Percentiles rank a stretch among this genome's conserved stretches.
Evolutionary conservation across 2,888 invertebrate species (phyloP).

Genomic region (Lasioglossum lativentre): DNA sequence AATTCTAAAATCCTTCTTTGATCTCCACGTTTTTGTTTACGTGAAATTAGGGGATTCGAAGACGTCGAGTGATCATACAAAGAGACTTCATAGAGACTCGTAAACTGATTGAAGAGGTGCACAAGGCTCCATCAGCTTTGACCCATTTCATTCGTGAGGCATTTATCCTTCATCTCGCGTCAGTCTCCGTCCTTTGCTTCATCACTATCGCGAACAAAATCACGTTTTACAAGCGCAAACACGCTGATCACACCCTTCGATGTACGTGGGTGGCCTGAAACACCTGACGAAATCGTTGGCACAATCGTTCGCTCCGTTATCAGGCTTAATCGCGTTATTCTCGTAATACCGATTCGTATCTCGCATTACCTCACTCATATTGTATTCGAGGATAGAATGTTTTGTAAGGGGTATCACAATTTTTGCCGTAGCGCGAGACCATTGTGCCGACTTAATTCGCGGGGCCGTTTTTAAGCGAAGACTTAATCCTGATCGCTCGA

Average conservation of each 20-base stretch:
- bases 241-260: conserved; percentile 39
- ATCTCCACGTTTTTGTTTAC: not conserved
- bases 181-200: not conserved
- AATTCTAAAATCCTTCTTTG: not conserved
- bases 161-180: not conserved
- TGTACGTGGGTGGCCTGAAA: conserved; percentile 55
- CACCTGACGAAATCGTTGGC: conserved; percentile 57
- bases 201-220: conserved; percentile 29
- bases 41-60: not conserved
- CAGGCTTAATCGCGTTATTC: conserved; percentile 63
- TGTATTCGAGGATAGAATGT: conserved; percentile 43
- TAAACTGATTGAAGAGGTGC: not conserved
- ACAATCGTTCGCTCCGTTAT: conserved; percentile 47
- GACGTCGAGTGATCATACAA: not conserved
- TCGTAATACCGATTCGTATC: conserved; percentile 56
- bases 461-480: not conserved
- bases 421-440: conserved; percentile 16
- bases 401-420: conserved; percentile 33
- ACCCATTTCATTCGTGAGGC: not conserved
- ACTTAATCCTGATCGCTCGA: not conserved
- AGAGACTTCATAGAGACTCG: not conserved
- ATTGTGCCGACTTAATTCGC: conserved; percentile 28
- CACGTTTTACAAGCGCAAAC: conserved; percentile 30
- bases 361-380: conserved; percentile 57
- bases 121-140: not conserved